Evolutionary conservation across 2,888 invertebrate species (phyloP).

Genomic region (Andrena fulva): DNA sequence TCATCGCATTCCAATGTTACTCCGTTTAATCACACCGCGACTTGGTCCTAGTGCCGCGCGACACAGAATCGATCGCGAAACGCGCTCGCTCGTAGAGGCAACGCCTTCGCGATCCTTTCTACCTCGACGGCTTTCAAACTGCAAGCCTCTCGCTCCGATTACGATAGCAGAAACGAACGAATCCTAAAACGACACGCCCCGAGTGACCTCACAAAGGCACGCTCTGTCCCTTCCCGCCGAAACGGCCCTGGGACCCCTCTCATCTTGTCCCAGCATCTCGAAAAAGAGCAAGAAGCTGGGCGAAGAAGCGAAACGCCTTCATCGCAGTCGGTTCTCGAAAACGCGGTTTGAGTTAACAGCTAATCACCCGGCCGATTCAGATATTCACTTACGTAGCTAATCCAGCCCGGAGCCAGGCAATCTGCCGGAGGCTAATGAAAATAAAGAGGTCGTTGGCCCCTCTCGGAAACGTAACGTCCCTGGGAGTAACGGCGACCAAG

Average conservation of each 20-base stretch:
- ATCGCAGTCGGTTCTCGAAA: conserved; percentile 6
- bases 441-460: conserved; percentile 59
- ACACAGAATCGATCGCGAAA: conserved; percentile 1
- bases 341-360: conserved; percentile 19
- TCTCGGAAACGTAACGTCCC: conserved; percentile 56
- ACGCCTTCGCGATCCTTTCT: too few species aligned
- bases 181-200: too few species aligned
- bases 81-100: conserved; percentile 1
- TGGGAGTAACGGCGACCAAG: conserved; percentile 48
- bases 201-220: not conserved
- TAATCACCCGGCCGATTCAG: conserved; percentile 49
- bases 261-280: not conserved
- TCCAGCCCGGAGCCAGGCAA: conserved; percentile 47
- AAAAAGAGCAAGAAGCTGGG: not conserved
- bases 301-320: not conserved
- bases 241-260: not conserved
- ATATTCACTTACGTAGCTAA: conserved; percentile 53
- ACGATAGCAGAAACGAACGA: too few species aligned
- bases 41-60: too few species aligned
- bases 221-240: not conserved
- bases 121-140: too few species aligned
- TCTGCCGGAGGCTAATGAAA: conserved; percentile 59
- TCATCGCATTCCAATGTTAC: not conserved
- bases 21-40: not conserved
- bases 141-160: too few species aligned